Base-by-base conservation (phyloP, 1,140 invertebrate genomes). In the Papilio helenus region DNA sequence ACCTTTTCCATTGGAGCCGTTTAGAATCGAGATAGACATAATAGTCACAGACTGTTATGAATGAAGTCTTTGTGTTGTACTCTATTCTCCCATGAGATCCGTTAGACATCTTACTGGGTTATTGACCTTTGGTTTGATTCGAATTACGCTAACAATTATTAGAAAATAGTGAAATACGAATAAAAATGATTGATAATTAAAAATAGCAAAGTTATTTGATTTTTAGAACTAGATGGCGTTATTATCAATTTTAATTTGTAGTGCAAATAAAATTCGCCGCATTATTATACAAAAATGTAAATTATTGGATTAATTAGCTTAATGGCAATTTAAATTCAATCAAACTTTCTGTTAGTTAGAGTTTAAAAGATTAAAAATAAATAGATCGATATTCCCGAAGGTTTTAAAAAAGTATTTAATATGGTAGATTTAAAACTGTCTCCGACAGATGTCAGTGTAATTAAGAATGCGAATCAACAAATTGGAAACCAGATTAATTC, bases 11-110 rank as follows among this genome's bases (percentile, higher is more conserved):
- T 20, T n/a, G 18, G 51, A 20, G 5, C 51, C 39, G 44, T 74
- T 14, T 5, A 51, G 3, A 39, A 39, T 8, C 34, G 34, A 39
- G 39, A 49, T 74, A 74, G 44, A 74, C 51, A 77, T 82, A 79
- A 79, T 72, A 77, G 58, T 79, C 76, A 46, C 73, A 68, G 72
- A 18, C 71, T 42, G 44, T 20, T 82, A 82, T 79, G 77, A 79
- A 81, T 79, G 80, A 81, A 74, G 55, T 71, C 58, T 76, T 79
- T 79, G 78, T n/a, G 79, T 79, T 81, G 80, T 81, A n/a, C 61
- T 44, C 16, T 71, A 58, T 82, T 58, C 79, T 82, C 81, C 49
- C 81, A 82, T 72, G 78, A 61, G 65, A 79, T 55, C 81, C 81
- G 78, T 82, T 82, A 82, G 72, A 14, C 81, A 77, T 76, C 78